These are phyloP conservation scores for Nebria brevicollis DNA, from an alignment of 2,888 invertebrate genomes.

Conservation along the genomic window DNA sequence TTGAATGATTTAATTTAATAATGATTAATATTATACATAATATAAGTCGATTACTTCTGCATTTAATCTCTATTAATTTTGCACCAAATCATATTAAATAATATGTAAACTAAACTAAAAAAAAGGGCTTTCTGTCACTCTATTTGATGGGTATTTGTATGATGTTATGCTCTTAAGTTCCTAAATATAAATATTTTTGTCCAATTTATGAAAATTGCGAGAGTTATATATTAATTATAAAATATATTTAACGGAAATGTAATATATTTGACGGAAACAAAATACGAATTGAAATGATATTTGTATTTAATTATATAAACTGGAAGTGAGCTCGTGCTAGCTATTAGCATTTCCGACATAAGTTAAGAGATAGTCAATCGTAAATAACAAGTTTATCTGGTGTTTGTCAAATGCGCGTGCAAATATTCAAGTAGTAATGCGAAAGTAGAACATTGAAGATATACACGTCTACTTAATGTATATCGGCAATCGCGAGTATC, in stretches of 20 bases:
- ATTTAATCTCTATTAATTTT: too few species aligned
- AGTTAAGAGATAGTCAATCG: constrained; percentile 2
- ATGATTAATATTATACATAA: too few species aligned
- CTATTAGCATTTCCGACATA: constrained; percentile 12
- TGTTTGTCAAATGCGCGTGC: constrained; percentile 6
- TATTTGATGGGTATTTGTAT: too few species aligned
- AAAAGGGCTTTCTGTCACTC: too few species aligned
- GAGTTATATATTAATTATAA: background rate
- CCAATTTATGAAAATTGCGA: too few species aligned
- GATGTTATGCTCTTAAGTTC: too few species aligned
- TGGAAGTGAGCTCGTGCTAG: constrained; percentile 9
- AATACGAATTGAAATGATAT: background rate
- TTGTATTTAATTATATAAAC: constrained; percentile 1
- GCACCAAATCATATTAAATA: too few species aligned
- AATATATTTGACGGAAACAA: background rate
- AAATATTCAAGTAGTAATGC: constrained; percentile 14
- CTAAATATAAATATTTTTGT: too few species aligned
- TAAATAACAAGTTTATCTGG: constrained; percentile 17
- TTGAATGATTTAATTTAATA: too few species aligned
- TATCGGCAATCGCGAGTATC: background rate
- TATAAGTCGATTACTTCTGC: too few species aligned
- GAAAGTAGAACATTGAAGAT: constrained; percentile 17
- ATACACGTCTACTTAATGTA: constrained; percentile 10
- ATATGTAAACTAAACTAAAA: too few species aligned
- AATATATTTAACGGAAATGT: background rate